phyloP scores from a whole-genome alignment of 2,113 vertebrate genomes.

The Hydrochoerus hydrochaeris region DNA sequence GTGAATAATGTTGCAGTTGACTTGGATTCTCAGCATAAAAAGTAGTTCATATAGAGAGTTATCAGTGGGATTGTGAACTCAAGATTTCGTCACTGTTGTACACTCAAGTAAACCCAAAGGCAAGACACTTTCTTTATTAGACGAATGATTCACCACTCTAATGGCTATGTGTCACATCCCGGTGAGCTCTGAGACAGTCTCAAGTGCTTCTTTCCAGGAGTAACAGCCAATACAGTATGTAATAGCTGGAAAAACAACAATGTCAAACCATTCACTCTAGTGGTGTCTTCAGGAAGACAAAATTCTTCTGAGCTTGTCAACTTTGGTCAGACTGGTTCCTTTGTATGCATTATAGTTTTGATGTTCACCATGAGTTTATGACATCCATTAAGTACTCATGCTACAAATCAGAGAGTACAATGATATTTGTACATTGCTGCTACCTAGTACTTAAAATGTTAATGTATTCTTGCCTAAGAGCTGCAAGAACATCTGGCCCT shows the following conservation, averaged over 20 bases:
- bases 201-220: background rate
- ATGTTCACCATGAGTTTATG: background rate
- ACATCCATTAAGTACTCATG: slow-evolving; percentile 13
- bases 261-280: slow-evolving; percentile 7
- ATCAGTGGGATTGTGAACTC: background rate
- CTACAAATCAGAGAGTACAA: slow-evolving; percentile 53
- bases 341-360: background rate
- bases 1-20: background rate
- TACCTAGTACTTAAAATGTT: slow-evolving; percentile 59
- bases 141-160: background rate
- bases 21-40: background rate
- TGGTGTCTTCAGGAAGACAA: slow-evolving; percentile 15
- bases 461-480: slow-evolving; percentile 57
- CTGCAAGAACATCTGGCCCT: slow-evolving; percentile 63
- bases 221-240: background rate
- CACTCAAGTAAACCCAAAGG: background rate
- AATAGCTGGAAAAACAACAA: background rate
- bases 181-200: background rate
- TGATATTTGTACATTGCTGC: slow-evolving; percentile 44
- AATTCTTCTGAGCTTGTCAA: background rate
- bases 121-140: background rate
- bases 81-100: background rate
- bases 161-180: no score
- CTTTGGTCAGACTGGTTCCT: background rate
- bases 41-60: background rate